phyloP scores from a whole-genome alignment of 2,888 invertebrate species.

The Ptychoptera albimana region DNA sequence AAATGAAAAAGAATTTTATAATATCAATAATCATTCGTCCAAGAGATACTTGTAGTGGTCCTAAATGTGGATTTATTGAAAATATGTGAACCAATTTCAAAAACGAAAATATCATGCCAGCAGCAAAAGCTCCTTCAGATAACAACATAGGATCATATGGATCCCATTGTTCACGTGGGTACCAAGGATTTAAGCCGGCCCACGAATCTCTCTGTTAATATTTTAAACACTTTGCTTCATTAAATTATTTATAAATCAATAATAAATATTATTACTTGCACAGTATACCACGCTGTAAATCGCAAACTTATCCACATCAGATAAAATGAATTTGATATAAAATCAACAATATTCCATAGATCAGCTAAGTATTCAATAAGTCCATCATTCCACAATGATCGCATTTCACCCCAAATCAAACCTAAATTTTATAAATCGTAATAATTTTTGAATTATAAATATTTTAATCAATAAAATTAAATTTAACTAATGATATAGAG shows the following conservation, averaged over 20 bases:
- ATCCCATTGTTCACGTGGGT: slow-evolving; percentile 82
- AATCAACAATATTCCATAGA: slow-evolving; percentile 97
- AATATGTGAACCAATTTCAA: slow-evolving; percentile 93
- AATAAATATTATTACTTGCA: slow-evolving; percentile 48
- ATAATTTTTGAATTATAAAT: neutral
- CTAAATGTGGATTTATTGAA: slow-evolving; percentile 91
- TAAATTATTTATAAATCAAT: neutral
- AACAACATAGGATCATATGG: slow-evolving; percentile 90
- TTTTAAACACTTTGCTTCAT: neutral
- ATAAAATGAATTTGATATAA: slow-evolving; percentile 91
- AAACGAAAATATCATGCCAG: slow-evolving; percentile 93
- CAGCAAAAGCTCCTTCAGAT: slow-evolving; percentile 85
- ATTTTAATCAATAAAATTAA: slow-evolving; percentile 3
- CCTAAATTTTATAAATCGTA: slow-evolving; percentile 38
- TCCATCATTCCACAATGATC: slow-evolving; percentile 81
- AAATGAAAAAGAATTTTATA: slow-evolving; percentile 91
- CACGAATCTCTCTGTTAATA: slow-evolving; percentile 47
- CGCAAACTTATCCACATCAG: slow-evolving; percentile 84
- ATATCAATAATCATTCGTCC: slow-evolving; percentile 91
- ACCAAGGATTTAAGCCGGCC: slow-evolving; percentile 60
- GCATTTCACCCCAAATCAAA: slow-evolving; percentile 86
- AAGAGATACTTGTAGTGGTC: slow-evolving; percentile 81
- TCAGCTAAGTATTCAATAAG: slow-evolving; percentile 83
- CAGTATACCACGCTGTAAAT: slow-evolving; percentile 73
- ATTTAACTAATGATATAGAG: slow-evolving; percentile 73